A percentile compares a stretch with the other conserved stretches of the same genome.
These are phyloP conservation scores for Mastacembelus armatus DNA, from an alignment of 2,797 vertebrate genomes.

Conservation along the genomic window DNA sequence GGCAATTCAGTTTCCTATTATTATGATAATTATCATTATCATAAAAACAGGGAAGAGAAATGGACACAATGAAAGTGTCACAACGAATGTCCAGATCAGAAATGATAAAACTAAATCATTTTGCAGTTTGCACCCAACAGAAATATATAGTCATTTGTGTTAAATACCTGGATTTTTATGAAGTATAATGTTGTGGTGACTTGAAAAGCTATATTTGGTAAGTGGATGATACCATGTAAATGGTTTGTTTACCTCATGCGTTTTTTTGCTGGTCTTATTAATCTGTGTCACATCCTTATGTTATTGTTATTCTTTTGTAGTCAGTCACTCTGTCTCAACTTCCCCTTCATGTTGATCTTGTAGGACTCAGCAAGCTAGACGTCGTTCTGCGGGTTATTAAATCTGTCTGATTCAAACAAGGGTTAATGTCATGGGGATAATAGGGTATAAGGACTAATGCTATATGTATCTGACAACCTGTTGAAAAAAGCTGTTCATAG, in stretches of 20 bases:
- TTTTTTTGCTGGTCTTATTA: slow-evolving; percentile 53
- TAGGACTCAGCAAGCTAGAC: slow-evolving; percentile 10
- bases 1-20: slow-evolving; percentile 56
- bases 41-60: slow-evolving; percentile 43
- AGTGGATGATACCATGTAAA: slow-evolving; percentile 41
- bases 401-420: slow-evolving; percentile 31
- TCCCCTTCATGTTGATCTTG: neutral
- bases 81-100: slow-evolving; percentile 44
- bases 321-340: slow-evolving; percentile 10
- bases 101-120: slow-evolving; percentile 22
- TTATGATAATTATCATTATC: slow-evolving; percentile 44
- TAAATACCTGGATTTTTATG: slow-evolving; percentile 53
- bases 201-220: slow-evolving; percentile 44
- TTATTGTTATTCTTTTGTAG: slow-evolving; percentile 26
- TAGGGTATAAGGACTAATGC: slow-evolving; percentile 17
- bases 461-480: slow-evolving; percentile 28
- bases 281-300: slow-evolving; percentile 17
- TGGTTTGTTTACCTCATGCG: slow-evolving; percentile 64
- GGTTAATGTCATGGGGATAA: slow-evolving; percentile 1
- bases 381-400: slow-evolving; percentile 11
- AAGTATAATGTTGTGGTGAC: slow-evolving; percentile 55
- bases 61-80: slow-evolving; percentile 32
- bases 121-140: slow-evolving; percentile 28
- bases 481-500: slow-evolving; percentile 7
- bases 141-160: slow-evolving; percentile 48